Conservation (phyloP, 2,888 invertebrate genomes). For the Tuta absoluta region DNA sequence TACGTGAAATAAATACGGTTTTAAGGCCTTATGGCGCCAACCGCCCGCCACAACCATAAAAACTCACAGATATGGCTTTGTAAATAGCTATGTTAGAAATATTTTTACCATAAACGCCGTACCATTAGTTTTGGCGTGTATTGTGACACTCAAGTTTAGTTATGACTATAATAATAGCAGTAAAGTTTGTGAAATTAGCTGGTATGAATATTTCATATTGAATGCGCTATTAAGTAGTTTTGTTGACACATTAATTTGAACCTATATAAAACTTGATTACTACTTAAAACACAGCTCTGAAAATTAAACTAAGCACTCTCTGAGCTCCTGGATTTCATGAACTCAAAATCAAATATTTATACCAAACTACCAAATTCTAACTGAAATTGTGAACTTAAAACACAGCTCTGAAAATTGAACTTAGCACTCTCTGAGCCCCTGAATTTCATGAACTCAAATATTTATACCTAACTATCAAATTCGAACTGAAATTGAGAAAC, state of each 20-base stretch:
- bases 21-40: constrained; percentile 26
- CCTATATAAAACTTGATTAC: neutral
- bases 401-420: no score
- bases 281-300: neutral
- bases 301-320: neutral
- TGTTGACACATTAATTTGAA: neutral
- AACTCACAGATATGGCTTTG: constrained; percentile 36
- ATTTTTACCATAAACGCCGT: constrained; percentile 32
- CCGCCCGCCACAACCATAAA: constrained; percentile 33
- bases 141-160: constrained; percentile 16
- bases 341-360: no score
- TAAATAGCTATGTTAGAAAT: constrained; percentile 30
- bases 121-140: constrained; percentile 18
- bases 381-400: no score
- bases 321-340: neutral
- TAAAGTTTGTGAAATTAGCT: constrained; percentile 5
- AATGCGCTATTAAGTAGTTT: neutral
- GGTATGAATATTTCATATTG: neutral
- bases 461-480: neutral
- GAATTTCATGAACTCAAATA: neutral
- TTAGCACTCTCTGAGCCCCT: neutral
- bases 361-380: no score
- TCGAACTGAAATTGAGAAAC: neutral
- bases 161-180: constrained; percentile 4
- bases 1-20: constrained; percentile 31